Conservation (phyloP, 2,113 vertebrate genomes). For the Baryphthengus martii region DNA sequence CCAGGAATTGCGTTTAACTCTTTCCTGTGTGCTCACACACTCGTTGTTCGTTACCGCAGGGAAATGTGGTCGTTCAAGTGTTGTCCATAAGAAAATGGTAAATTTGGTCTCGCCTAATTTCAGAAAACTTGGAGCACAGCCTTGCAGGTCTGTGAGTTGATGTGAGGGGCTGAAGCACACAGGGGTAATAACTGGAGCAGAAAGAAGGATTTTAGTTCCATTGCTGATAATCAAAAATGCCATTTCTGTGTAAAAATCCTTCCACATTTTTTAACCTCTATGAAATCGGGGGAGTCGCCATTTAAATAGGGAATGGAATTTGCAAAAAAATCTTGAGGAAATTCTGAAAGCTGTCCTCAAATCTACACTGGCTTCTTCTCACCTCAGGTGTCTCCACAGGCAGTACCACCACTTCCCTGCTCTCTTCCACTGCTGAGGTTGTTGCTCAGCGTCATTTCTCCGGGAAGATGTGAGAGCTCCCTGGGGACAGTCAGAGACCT, state of each 20-base stretch:
- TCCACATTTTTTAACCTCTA: background rate
- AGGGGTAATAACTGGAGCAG: background rate
- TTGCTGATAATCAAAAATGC: background rate
- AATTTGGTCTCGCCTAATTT: background rate
- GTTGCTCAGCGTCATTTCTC: background rate
- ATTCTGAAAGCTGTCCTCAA: background rate
- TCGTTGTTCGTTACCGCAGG: background rate
- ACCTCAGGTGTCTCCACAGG: background rate
- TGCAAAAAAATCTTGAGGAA: background rate
- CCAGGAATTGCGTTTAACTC: background rate
- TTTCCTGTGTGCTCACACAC: background rate
- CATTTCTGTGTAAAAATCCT: background rate
- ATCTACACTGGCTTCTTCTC: background rate
- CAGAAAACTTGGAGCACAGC: background rate
- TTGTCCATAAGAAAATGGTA: background rate
- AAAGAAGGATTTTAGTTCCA: background rate
- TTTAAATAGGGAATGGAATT: background rate
- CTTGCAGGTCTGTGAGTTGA: background rate
- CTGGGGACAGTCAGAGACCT: background rate
- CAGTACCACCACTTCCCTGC: background rate
- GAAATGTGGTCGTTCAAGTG: background rate
- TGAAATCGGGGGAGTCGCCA: fast-evolving
- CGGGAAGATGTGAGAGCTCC: background rate
- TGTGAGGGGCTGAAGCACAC: background rate
- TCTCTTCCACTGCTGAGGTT: background rate